Base-by-base conservation (phyloP, 2,888 invertebrate genomes). In the Griposia aprilina region DNA sequence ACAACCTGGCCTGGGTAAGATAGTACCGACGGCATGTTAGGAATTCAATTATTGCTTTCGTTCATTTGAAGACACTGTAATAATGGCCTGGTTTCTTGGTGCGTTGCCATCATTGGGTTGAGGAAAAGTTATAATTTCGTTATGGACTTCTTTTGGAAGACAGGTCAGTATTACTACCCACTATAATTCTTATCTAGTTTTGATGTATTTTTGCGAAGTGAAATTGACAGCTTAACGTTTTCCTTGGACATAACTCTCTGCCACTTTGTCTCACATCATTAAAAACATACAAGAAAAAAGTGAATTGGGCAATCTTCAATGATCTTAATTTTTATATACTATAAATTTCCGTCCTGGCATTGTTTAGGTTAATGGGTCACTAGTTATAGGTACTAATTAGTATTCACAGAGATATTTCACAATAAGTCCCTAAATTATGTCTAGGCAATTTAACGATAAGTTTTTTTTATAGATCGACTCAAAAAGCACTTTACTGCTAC, bases 401-500 rank as follows among this genome's bases (percentile, higher is more conserved):
- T 91, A 92, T 91, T 92, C 90, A 92, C 91, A 92, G 85, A 88
- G 75, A 87, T 90, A 92, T 87, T 90, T 88, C 87, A 90, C 84
- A 86, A 87, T 87, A 87, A 89, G 88, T 80, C 82, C 83, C 90
- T 91, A 91, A 88, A 84, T 88, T 88, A 91, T 86, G 82, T 87
- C 88, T 92, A 93, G 84, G 90, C 89, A 91, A 88, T 91, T 91
- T 84, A 91, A 90, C 82, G 84, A 89, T 90, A 89, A 84, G 79
- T 85, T 89, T 86, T 79, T 86, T 88, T 86, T 89, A 78, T 83
- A 91, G 90, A 91, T 88, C 72, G 86, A 88, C 76, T 87, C 85
- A 86, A 88, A 90, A 93, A 93, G 92, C 92, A 90, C 84, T 90
- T 90, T 85, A 91, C 84, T 82, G 80, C 90, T 93, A 92, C 90